phyloP scores from a whole-genome alignment of 2,113 vertebrate genomes.

The Corvus moneduloides region DNA sequence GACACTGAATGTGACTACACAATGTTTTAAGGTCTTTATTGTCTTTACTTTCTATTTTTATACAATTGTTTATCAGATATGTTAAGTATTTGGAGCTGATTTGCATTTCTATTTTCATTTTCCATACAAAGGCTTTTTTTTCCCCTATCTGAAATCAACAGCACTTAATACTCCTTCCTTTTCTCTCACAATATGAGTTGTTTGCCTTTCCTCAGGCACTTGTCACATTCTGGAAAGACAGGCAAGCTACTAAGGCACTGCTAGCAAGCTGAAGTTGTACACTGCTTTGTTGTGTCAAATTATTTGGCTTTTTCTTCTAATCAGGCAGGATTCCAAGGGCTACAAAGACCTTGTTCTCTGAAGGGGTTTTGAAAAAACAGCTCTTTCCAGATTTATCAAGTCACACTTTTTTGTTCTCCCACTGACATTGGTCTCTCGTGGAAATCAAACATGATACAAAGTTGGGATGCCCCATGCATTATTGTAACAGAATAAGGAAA shows the following conservation, averaged over 20 bases:
- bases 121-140: neutral
- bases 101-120: slow-evolving; percentile 62
- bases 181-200: neutral
- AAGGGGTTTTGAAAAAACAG: neutral
- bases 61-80: slow-evolving; percentile 60
- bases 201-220: slow-evolving; percentile 55
- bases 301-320: slow-evolving; percentile 43
- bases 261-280: slow-evolving; percentile 40
- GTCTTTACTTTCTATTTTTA: slow-evolving; percentile 56
- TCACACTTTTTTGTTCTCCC: neutral
- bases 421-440: neutral
- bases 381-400: neutral
- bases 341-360: neutral
- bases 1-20: neutral
- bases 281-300: slow-evolving; percentile 47
- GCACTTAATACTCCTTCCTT: slow-evolving; percentile 11
- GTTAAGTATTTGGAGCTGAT: slow-evolving; percentile 58
- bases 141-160: neutral
- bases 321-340: slow-evolving; percentile 17
- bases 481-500: neutral
- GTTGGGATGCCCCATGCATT: rapidly evolving
- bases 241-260: slow-evolving; percentile 47
- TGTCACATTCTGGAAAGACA: slow-evolving; percentile 58
- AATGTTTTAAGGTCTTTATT: neutral
- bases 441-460: neutral